Conservation (phyloP, 2,888 invertebrate species). For the Dicyrtoma fusca region DNA sequence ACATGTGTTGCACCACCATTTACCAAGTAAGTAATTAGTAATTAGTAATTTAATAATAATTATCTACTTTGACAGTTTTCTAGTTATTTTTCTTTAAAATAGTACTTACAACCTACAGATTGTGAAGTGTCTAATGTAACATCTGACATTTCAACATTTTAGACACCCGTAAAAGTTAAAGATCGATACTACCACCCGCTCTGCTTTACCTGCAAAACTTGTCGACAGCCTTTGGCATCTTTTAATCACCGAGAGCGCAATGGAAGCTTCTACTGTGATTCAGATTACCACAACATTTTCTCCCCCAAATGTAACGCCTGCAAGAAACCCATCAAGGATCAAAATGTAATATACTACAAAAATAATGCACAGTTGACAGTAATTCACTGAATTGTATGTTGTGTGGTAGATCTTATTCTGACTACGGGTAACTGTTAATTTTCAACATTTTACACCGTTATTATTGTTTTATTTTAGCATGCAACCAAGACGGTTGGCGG, state of each 20-base stretch:
- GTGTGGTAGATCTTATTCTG: too few relatives aligned
- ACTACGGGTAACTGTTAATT: not conserved
- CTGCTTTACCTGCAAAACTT: slow-evolving; percentile 35
- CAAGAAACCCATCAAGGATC: slow-evolving; percentile 35
- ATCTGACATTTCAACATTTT: not conserved
- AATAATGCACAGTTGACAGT: too few relatives aligned
- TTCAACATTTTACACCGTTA: not conserved
- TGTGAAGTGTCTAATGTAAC: not conserved
- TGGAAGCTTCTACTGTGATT: slow-evolving; percentile 33
- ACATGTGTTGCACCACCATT: slow-evolving; percentile 30
- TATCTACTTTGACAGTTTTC: not conserved
- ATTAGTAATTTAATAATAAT: too few relatives aligned
- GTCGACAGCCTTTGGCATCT: slow-evolving; percentile 15
- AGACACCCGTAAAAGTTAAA: slow-evolving; percentile 28
- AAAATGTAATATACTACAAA: not conserved
- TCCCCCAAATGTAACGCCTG: slow-evolving; percentile 31
- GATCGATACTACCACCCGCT: slow-evolving; percentile 14
- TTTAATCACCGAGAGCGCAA: slow-evolving; percentile 29
- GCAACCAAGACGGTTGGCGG: slow-evolving; percentile 36
- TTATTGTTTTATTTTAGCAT: slow-evolving; percentile 11
- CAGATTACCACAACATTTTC: slow-evolving; percentile 30
- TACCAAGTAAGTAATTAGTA: too few relatives aligned
- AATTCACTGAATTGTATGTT: too few relatives aligned
- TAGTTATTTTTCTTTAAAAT: slow-evolving; percentile 3
- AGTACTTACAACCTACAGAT: not conserved